Percentiles rank a stretch among this genome's conserved stretches.
These are phyloP conservation scores for Lampris megalopsis DNA, from an alignment of 2,113 vertebrate genomes.

Conservation along the genomic window DNA sequence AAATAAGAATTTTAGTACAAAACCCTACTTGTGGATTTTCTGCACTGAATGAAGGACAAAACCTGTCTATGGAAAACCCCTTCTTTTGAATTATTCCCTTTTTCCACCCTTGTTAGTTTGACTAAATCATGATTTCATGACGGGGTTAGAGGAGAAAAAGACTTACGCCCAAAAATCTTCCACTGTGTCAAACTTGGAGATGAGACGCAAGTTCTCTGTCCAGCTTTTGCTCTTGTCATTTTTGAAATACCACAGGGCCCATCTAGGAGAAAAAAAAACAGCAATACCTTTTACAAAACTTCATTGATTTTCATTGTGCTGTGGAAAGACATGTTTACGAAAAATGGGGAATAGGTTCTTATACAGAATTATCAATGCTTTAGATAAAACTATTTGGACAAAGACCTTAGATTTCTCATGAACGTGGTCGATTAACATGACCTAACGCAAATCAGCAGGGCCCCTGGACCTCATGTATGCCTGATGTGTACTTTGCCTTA, in stretches of 20 bases:
- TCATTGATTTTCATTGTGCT: slow-evolving; percentile 1
- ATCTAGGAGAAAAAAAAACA: slow-evolving; percentile 69
- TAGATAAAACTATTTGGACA: too few species aligned
- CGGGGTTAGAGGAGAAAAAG: neutral
- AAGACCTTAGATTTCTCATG: too few species aligned
- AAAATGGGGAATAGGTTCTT: neutral
- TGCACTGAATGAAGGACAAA: neutral
- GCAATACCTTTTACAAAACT: slow-evolving; percentile 1
- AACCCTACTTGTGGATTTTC: neutral
- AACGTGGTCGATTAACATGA: too few species aligned
- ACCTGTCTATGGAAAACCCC: too few species aligned
- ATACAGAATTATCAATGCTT: neutral
- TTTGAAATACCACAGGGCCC: slow-evolving; percentile 90
- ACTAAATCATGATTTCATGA: neutral
- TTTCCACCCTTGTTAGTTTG: too few species aligned
- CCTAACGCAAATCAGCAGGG: neutral
- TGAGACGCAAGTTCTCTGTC: slow-evolving; percentile 86
- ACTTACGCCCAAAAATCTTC: slow-evolving; percentile 90
- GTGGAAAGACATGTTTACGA: neutral
- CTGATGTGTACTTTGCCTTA: neutral
- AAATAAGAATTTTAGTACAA: too few species aligned
- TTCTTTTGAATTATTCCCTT: too few species aligned
- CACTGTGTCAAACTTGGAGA: slow-evolving; percentile 87
- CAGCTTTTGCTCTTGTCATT: slow-evolving; percentile 88
- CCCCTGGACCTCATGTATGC: neutral